phyloP scores from a whole-genome alignment of 2,888 invertebrate genomes.

The Bembecia ichneumoniformis region DNA sequence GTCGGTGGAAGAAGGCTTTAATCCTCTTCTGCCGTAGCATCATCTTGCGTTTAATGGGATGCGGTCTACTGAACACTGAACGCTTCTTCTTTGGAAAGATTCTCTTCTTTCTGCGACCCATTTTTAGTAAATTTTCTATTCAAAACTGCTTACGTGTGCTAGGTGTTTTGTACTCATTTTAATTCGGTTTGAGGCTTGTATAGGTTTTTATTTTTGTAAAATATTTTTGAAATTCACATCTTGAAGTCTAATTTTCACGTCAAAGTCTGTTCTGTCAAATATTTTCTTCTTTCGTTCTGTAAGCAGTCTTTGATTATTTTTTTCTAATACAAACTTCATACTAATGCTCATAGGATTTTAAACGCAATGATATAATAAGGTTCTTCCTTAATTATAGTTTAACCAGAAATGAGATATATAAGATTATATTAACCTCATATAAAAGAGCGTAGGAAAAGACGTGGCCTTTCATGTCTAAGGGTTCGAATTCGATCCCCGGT shows the following conservation, averaged over 20 bases:
- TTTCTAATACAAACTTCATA: too few relatives aligned
- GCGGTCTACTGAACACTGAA: conserved; percentile 46
- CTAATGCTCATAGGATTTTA: too few relatives aligned
- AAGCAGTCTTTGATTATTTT: too few relatives aligned
- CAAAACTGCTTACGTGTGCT: not conserved
- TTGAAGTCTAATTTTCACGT: not conserved
- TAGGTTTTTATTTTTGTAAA: not conserved
- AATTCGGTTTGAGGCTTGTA: not conserved
- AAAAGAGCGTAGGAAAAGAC: too few relatives aligned
- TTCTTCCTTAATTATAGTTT: too few relatives aligned
- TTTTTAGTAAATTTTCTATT: conserved; percentile 10
- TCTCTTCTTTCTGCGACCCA: conserved; percentile 34
- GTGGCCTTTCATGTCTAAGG: too few relatives aligned
- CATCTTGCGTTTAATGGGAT: conserved; percentile 45
- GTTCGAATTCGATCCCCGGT: too few relatives aligned
- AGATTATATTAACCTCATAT: too few relatives aligned
- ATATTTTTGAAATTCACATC: not conserved
- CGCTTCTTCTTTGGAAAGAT: conserved; percentile 39
- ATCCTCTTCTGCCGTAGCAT: conserved; percentile 33
- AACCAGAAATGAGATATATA: too few relatives aligned
- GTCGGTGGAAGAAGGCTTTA: conserved; percentile 42
- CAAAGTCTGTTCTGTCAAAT: not conserved
- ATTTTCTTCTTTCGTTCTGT: not conserved
- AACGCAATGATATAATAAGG: too few relatives aligned
- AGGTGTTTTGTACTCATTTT: not conserved